A percentile compares a stretch with the other conserved stretches of the same genome.
Evolutionary conservation across 2,888 invertebrate genomes (phyloP).

Genomic region (Synanthedon andrenaeformis): DNA sequence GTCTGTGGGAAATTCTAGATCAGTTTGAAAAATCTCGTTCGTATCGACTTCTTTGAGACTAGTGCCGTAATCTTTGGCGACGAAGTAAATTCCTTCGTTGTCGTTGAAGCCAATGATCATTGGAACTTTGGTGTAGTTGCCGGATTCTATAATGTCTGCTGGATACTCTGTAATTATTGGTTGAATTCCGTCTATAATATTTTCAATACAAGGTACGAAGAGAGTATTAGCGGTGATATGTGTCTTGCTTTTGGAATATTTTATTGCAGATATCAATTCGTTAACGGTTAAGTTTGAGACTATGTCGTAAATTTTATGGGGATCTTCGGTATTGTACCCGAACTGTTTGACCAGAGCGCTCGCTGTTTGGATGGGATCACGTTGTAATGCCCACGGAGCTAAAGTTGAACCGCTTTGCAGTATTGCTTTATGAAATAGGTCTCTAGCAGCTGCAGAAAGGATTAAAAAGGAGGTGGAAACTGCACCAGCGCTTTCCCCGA

Average conservation of each 20-base stretch:
- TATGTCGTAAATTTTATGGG: slow-evolving; percentile 40
- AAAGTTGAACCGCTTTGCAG: slow-evolving; percentile 51
- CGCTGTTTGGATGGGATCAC: slow-evolving; percentile 44
- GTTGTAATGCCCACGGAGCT: slow-evolving; percentile 51
- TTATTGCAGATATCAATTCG: slow-evolving; percentile 40
- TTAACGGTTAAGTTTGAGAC: slow-evolving; percentile 34
- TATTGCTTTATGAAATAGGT: slow-evolving; percentile 52
- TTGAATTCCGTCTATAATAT: slow-evolving; percentile 40
- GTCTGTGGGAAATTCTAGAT: slow-evolving; percentile 42
- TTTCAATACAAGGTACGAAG: slow-evolving; percentile 55
- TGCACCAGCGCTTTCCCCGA: slow-evolving; percentile 61
- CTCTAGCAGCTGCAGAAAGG: slow-evolving; percentile 40
- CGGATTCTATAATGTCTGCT: slow-evolving; percentile 34
- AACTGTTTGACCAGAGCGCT: slow-evolving; percentile 40
- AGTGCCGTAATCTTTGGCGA: slow-evolving; percentile 42
- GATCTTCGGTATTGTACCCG: slow-evolving; percentile 44
- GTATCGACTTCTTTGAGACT: slow-evolving; percentile 31
- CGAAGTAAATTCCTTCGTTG: slow-evolving; percentile 54
- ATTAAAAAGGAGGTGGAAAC: slow-evolving; percentile 50
- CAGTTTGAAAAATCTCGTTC: slow-evolving; percentile 28
- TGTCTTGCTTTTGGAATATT: slow-evolving; percentile 37
- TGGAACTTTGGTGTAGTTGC: slow-evolving; percentile 53
- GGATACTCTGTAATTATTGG: slow-evolving; percentile 44
- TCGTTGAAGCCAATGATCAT: slow-evolving; percentile 58
- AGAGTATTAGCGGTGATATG: slow-evolving; percentile 41